Evolutionary conservation across 2,113 vertebrate species (phyloP).

Genomic region (Melanerpes formicivorus): DNA sequence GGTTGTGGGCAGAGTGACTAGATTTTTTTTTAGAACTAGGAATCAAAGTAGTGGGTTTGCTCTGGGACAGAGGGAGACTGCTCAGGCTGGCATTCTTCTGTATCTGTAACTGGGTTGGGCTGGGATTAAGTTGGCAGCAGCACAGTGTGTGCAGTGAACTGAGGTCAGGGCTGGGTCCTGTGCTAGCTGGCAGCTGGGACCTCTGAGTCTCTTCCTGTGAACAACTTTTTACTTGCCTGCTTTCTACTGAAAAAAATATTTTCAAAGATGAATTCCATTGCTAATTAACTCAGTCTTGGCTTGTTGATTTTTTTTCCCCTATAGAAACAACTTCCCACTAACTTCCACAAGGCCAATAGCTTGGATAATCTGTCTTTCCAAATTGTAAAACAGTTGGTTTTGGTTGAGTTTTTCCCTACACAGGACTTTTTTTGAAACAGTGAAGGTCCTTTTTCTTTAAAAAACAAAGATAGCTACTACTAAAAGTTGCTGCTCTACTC

Average conservation of each 20-base stretch:
- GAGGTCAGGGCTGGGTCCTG: not conserved
- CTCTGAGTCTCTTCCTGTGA: accelerated
- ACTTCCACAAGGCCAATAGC: not conserved
- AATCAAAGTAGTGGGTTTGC: not conserved
- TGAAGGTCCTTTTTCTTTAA: not conserved
- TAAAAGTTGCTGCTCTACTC: not conserved
- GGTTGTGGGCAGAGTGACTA: not conserved
- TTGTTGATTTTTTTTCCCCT: not conserved
- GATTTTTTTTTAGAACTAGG: not conserved
- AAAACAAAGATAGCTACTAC: not conserved
- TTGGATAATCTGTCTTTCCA: not conserved
- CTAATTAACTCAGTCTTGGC: not conserved
- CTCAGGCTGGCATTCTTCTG: not conserved
- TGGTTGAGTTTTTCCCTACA: no score
- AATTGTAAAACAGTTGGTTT: not conserved
- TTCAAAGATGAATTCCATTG: not conserved
- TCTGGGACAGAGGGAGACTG: not conserved
- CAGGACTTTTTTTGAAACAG: not conserved
- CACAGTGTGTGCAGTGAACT: not conserved
- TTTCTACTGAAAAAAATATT: not conserved
- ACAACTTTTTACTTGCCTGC: not conserved
- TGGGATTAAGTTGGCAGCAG: not conserved
- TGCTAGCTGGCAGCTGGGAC: not conserved
- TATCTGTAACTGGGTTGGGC: not conserved
- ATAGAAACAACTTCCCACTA: not conserved